A percentile compares a stretch with the other conserved stretches of the same genome.
Conservation (phyloP, 1,140 invertebrate genomes). For the Scylla paramamosain region DNA sequence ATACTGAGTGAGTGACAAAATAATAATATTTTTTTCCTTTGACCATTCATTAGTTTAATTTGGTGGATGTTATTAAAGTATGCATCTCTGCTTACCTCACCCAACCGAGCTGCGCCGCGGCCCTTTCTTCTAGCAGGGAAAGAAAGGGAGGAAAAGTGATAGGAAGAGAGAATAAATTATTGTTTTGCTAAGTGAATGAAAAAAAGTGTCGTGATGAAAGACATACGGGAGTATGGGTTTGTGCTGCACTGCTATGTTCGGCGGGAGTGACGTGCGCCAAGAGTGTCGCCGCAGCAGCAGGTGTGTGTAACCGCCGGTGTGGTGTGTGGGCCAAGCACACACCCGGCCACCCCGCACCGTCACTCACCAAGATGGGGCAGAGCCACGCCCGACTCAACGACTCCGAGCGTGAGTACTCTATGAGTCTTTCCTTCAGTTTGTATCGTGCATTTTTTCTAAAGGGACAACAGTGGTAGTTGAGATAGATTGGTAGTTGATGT, state of each 20-base stretch:
- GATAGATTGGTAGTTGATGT: too few species aligned
- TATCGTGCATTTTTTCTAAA: too few species aligned
- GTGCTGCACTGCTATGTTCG: conserved; percentile 49
- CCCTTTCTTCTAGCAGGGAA: background rate
- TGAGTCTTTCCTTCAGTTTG: background rate
- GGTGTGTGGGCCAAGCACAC: background rate
- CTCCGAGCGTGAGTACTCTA: conserved; percentile 49
- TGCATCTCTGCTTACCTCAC: background rate
- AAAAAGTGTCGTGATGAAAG: background rate
- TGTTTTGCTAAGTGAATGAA: background rate
- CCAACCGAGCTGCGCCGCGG: background rate
- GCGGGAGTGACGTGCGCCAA: background rate
- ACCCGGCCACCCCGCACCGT: conserved; percentile 23
- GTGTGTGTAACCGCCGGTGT: conserved; percentile 43
- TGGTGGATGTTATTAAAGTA: background rate
- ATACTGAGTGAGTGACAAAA: too few species aligned
- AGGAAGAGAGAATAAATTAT: background rate
- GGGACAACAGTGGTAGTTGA: too few species aligned
- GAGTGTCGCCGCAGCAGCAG: background rate
- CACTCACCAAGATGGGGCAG: conserved; percentile 63
- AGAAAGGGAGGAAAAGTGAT: conserved; percentile 8
- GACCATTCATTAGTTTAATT: background rate
- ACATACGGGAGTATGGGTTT: conserved; percentile 35
- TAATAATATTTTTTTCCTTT: background rate
- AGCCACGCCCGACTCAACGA: conserved; percentile 59